Percentiles rank a stretch among this genome's conserved stretches.
Conservation (phyloP, 1,140 invertebrate species). For the Trachelipus rathkii region DNA sequence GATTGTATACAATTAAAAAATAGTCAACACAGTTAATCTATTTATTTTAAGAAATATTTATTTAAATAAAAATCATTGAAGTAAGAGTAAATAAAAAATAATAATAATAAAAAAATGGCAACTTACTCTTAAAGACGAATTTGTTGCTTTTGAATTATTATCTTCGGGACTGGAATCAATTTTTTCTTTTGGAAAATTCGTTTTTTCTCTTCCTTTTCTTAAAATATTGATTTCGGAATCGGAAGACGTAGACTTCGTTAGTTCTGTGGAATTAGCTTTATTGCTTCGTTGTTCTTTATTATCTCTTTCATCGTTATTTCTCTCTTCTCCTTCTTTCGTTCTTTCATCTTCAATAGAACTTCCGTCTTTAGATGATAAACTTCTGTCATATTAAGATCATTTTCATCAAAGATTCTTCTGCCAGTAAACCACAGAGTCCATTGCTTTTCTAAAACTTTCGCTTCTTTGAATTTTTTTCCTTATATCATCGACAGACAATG, state of each 20-base stretch:
- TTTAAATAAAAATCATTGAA: too few relatives aligned
- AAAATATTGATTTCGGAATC: neutral
- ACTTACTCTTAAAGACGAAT: neutral
- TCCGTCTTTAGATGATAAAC: too few relatives aligned
- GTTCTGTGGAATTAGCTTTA: too few relatives aligned
- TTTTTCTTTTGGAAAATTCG: too few relatives aligned
- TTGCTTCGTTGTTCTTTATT: constrained; percentile 20
- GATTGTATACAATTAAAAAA: too few relatives aligned
- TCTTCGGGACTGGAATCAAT: neutral
- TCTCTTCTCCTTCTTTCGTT: constrained; percentile 21
- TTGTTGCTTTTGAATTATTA: neutral
- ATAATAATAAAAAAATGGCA: too few relatives aligned
- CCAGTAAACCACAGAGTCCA: constrained; percentile 35
- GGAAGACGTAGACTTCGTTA: neutral
- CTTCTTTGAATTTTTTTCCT: constrained; percentile 38
- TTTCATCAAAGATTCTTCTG: constrained; percentile 28
- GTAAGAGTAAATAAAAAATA: too few relatives aligned
- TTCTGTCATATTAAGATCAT: constrained; percentile 31
- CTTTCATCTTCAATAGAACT: constrained; percentile 18
- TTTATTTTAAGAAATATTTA: too few relatives aligned
- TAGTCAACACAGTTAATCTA: too few relatives aligned
- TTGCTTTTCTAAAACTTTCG: constrained; percentile 41
- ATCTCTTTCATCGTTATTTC: neutral
- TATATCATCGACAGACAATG: neutral
- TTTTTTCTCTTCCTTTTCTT: neutral